A percentile compares a stretch with the other conserved stretches of the same genome.
These are phyloP conservation scores for Leptothorax acervorum DNA, from an alignment of 2,888 invertebrate genomes.

Conservation along the genomic window DNA sequence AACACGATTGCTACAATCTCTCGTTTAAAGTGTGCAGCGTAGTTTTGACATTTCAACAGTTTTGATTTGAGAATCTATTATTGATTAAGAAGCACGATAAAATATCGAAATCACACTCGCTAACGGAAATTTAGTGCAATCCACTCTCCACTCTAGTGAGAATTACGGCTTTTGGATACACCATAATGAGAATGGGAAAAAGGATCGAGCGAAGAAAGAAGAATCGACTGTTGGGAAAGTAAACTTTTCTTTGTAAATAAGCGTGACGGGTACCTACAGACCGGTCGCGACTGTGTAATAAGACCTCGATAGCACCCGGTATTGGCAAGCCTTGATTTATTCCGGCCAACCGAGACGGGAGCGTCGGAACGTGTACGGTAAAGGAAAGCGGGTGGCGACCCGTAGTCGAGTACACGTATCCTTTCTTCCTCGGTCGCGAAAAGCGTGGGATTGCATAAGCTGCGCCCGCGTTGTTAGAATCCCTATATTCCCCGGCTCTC, in stretches of 20 bases:
- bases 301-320: conserved; percentile 80
- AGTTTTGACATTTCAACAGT: conserved; percentile 18
- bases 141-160: not conserved
- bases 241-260: conserved; percentile 73
- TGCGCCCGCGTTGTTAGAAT: conserved; percentile 35
- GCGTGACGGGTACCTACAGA: conserved; percentile 68
- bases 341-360: conserved; percentile 72
- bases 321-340: conserved; percentile 84
- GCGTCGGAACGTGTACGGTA: conserved; percentile 48
- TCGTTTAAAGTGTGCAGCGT: not conserved
- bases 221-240: conserved; percentile 25
- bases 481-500: conserved; percentile 34
- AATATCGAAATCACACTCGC: not conserved
- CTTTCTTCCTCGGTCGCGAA: conserved; percentile 42
- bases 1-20: not conserved
- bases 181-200: conserved; percentile 15
- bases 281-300: conserved; percentile 77
- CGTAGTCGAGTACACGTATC: conserved; percentile 40
- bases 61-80: not conserved
- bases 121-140: conserved; percentile 21
- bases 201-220: conserved; percentile 1
- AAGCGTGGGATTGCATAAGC: conserved; percentile 51
- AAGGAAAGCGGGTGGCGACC: conserved; percentile 35
- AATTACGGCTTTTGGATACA: conserved; percentile 39
- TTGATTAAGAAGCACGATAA: not conserved